A percentile compares a stretch with the other conserved stretches of the same genome.
Evolutionary conservation across 2,797 vertebrate genomes (phyloP).

Genomic region (Miichthys miiuy): DNA sequence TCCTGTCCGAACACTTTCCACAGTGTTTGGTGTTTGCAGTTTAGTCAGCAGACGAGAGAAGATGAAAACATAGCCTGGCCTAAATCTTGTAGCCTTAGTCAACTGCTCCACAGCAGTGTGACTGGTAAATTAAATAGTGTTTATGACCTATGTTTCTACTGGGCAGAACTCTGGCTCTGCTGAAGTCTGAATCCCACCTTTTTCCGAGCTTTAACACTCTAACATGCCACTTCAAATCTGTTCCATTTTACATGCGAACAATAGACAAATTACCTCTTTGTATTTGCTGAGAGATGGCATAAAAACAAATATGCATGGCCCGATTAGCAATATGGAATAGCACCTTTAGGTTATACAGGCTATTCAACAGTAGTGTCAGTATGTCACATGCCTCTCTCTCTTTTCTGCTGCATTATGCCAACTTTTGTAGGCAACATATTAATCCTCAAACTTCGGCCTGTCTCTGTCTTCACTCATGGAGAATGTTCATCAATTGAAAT

Average conservation of each 20-base stretch:
- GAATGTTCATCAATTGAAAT: conserved; percentile 28
- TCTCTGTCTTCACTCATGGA: conserved; percentile 12
- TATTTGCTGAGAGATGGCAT: conserved; percentile 10
- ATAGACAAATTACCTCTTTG: conserved; percentile 29
- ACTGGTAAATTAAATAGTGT: conserved; percentile 62
- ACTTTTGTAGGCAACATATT: conserved; percentile 19
- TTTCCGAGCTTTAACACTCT: conserved; percentile 21
- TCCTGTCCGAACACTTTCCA: conserved; percentile 6
- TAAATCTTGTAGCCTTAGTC: conserved; percentile 44
- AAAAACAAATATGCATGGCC: neutral
- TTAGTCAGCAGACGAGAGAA: conserved; percentile 11
- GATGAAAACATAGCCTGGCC: conserved; percentile 26
- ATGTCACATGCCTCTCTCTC: neutral
- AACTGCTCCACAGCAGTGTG: conserved; percentile 52
- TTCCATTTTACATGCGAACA: conserved; percentile 53
- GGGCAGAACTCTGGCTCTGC: conserved; percentile 54
- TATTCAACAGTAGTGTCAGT: conserved; percentile 9
- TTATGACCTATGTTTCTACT: conserved; percentile 60
- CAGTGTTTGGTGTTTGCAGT: conserved; percentile 10
- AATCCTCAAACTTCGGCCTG: conserved; percentile 24
- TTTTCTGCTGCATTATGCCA: conserved; percentile 29
- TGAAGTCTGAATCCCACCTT: conserved; percentile 40
- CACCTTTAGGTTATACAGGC: conserved; percentile 8
- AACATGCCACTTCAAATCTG: conserved; percentile 28
- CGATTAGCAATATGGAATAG: neutral